These are phyloP conservation scores for Mamestra brassicae DNA, from an alignment of 2,888 invertebrate species.

Conservation along the genomic window DNA sequence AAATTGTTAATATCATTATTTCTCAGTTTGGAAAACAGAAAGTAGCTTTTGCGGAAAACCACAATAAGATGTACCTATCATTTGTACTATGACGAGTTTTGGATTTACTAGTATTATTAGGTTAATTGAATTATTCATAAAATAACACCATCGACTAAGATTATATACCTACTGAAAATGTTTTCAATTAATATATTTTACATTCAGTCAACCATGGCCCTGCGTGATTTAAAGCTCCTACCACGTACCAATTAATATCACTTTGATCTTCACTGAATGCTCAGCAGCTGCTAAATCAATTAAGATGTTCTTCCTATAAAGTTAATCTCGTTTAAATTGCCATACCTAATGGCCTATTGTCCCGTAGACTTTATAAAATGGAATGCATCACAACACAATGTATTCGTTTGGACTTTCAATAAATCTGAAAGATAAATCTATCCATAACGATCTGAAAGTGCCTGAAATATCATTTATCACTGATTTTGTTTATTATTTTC, in stretches of 20 bases:
- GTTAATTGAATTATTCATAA: too few relatives aligned
- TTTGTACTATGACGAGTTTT: too few relatives aligned
- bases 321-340: constrained; percentile 24
- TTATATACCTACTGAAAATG: neutral
- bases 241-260: constrained; percentile 10
- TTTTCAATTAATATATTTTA: constrained; percentile 4
- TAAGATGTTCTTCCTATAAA: constrained; percentile 6
- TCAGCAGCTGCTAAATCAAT: constrained; percentile 9
- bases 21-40: neutral
- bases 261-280: constrained; percentile 9
- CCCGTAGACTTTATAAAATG: neutral
- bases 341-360: constrained; percentile 6
- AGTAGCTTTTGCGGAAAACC: neutral
- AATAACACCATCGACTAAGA: too few relatives aligned
- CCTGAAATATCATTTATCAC: constrained; percentile 36
- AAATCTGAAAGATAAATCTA: constrained; percentile 19
- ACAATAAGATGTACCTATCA: neutral
- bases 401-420: constrained; percentile 25
- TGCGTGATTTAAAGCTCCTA: constrained; percentile 9
- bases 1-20: neutral
- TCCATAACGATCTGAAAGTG: constrained; percentile 24
- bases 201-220: neutral
- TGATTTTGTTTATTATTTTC: constrained; percentile 3
- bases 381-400: constrained; percentile 3
- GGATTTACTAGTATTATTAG: too few relatives aligned